Conservation (phyloP, 2,113 vertebrate genomes). For the Procavia capensis region DNA sequence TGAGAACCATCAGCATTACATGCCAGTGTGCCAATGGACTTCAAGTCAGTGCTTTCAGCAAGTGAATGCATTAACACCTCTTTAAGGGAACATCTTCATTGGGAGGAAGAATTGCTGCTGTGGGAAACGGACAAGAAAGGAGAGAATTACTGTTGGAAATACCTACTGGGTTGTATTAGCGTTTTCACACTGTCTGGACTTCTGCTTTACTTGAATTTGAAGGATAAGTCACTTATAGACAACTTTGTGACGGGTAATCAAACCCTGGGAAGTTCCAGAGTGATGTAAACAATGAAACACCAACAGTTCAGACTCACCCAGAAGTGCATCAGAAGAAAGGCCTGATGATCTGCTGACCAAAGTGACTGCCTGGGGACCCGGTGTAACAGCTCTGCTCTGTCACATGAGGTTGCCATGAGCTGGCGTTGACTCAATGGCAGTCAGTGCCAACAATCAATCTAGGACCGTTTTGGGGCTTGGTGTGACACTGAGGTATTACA, state of each 20-base stretch:
- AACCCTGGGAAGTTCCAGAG: not conserved
- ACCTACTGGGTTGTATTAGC: not conserved
- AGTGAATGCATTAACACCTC: not conserved
- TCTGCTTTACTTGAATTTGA: constrained; percentile 44
- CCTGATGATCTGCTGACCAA: not conserved
- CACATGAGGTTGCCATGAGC: not conserved
- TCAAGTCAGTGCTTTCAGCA: constrained; percentile 11
- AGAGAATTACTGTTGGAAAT: not conserved
- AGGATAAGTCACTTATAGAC: not conserved
- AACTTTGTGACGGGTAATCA: not conserved
- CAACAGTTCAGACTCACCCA: not conserved
- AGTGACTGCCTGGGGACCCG: not conserved
- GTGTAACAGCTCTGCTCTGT: not conserved
- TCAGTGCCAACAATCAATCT: not conserved
- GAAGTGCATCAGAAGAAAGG: not conserved
- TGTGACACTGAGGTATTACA: not conserved
- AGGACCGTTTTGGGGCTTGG: not conserved
- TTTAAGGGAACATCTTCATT: not conserved
- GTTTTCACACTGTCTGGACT: not conserved
- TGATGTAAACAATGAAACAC: not conserved
- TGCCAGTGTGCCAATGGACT: not conserved
- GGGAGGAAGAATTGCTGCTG: not conserved
- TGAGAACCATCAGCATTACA: not conserved
- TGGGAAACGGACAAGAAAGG: not conserved
- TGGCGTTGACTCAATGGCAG: not conserved